phyloP scores from a whole-genome alignment of 2,888 invertebrate genomes.

The Euzophera pinguis region DNA sequence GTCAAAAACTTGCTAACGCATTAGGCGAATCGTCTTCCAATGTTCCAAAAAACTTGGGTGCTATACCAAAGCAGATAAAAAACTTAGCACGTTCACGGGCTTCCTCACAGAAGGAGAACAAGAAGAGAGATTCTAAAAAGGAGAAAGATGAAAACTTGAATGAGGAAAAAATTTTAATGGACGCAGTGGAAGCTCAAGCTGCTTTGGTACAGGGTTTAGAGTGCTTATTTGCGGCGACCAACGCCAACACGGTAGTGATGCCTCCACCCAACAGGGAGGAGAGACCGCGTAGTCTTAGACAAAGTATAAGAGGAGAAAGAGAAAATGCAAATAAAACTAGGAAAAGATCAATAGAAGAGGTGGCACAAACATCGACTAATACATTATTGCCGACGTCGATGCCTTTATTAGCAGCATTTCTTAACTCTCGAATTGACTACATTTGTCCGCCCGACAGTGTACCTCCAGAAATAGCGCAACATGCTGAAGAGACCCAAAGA shows the following conservation, averaged over 20 bases:
- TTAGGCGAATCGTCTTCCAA: constrained; percentile 69
- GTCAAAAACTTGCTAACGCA: constrained; percentile 55
- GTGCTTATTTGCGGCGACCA: constrained; percentile 72
- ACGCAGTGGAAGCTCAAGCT: constrained; percentile 76
- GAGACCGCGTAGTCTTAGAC: constrained; percentile 55
- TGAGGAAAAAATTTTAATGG: constrained; percentile 63
- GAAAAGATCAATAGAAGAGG: constrained; percentile 79
- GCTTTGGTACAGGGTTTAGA: constrained; percentile 78
- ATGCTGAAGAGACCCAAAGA: constrained; percentile 56
- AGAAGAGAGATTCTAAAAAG: constrained; percentile 69
- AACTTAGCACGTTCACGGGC: constrained; percentile 76
- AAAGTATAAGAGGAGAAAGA: constrained; percentile 66
- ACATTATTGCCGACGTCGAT: constrained; percentile 82
- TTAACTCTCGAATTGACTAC: constrained; percentile 81
- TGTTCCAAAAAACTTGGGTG: constrained; percentile 83
- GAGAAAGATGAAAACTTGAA: constrained; percentile 68
- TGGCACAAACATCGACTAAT: constrained; percentile 82
- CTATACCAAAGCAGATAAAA: constrained; percentile 84
- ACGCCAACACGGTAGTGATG: constrained; percentile 73
- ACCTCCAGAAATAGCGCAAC: constrained; percentile 44
- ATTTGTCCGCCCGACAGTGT: constrained; percentile 61
- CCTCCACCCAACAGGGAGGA: constrained; percentile 66
- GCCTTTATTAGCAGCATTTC: constrained; percentile 82
- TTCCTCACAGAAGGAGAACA: constrained; percentile 80
- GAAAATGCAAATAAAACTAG: constrained; percentile 65